Base-by-base conservation (phyloP, 92 coral and sea anemone genomes). In the Galaxea fascicularis region DNA sequence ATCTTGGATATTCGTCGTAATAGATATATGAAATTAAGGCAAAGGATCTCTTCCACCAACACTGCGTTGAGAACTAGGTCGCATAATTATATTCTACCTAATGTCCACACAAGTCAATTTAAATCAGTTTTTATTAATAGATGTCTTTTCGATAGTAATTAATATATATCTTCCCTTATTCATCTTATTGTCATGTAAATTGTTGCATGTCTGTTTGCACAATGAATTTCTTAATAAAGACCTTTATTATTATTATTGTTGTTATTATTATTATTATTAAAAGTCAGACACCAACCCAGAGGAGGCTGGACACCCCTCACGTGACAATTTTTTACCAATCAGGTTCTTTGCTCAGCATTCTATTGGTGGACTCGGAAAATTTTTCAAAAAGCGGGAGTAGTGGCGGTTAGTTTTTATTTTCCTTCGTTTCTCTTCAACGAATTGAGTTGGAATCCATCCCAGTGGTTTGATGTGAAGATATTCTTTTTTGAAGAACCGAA, bases 61-160 rank as follows among this genome's bases (percentile, higher is more conserved):
- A 86, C 89, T 47, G 89, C 84, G 28, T 72, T 60, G 63, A 57
- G 73, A 71, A 46, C 30, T 71, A 82, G 80, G 57, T 41, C 80
- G 56, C 87, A 82, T 71, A 82, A 82, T 82, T 82, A 67, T 72
- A 82, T 71, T n/a, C 63, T 72, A 67, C 87, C 87, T 67, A 82
- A 60, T 20, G 80, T 58, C 47, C 59, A 24, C 26, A 60, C 87
- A 59, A 83, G 72, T 53, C 49, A 74, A 58, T 73, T 83, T 46
- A 83, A 73, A 57, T 60, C 80, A 29, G 72, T 73, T 57, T 73
- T 54, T 82, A 66, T 82, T 31, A 70, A 70, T 44, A 70, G 73
- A 67, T 76, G 81, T 54, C 81, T 76, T 47, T 54, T 76, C 53
- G 21, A 76, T 35, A 25, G 31, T 27, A 59, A 59, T 39, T 29